A percentile compares a stretch with the other conserved stretches of the same genome.
Conservation (phyloP, 1,140 invertebrate genomes). For the Lepidotrigona ventralis region DNA sequence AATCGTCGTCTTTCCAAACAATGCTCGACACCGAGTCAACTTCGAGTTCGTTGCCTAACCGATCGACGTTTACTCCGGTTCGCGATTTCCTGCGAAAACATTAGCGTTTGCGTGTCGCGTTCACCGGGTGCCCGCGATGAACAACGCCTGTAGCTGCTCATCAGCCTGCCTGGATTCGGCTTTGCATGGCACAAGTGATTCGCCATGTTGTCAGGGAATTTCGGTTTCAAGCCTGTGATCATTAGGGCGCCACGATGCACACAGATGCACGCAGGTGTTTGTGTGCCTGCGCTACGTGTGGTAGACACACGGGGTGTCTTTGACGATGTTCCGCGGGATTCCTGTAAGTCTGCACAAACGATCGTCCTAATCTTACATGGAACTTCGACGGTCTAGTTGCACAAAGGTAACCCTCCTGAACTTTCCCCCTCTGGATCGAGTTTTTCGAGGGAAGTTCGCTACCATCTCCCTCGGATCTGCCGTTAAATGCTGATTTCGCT, state of each 20-base stretch:
- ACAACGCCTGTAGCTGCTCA: constrained; percentile 43
- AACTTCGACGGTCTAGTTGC: constrained; percentile 35
- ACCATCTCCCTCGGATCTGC: neutral
- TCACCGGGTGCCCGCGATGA: neutral
- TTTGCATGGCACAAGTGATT: constrained; percentile 44
- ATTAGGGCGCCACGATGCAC: constrained; percentile 19
- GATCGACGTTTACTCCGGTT: constrained; percentile 27
- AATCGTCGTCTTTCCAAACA: neutral
- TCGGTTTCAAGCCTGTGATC: constrained; percentile 46
- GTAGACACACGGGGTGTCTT: constrained; percentile 14
- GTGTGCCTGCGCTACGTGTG: too few relatives aligned
- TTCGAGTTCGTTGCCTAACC: neutral
- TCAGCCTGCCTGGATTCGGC: constrained; percentile 36
- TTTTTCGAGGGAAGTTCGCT: neutral
- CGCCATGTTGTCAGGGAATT: constrained; percentile 42
- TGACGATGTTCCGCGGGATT: constrained; percentile 29
- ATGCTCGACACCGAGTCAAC: neutral
- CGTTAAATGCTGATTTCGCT: neutral
- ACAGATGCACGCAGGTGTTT: neutral
- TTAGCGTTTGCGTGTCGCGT: constrained; percentile 35
- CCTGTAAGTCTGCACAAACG: constrained; percentile 44
- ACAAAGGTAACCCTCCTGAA: constrained; percentile 31
- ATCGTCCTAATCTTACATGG: constrained; percentile 49
- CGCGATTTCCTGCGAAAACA: constrained; percentile 40
- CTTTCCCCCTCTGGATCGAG: constrained; percentile 21